Conservation (phyloP, 2,797 vertebrate genomes). For the Typhlichthys subterraneus region DNA sequence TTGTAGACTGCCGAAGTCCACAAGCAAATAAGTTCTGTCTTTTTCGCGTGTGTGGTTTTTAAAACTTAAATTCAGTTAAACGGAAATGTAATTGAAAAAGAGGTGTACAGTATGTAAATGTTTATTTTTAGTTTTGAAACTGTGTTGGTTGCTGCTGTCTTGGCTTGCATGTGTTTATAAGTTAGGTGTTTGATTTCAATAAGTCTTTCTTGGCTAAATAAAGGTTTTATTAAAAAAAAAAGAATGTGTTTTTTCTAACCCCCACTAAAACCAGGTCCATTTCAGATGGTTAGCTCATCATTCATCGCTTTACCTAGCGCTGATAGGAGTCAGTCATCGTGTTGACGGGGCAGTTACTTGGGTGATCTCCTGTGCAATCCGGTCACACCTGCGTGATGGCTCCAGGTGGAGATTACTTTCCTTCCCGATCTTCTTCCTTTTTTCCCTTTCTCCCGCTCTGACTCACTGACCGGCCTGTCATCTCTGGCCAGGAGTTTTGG, state of each 20-base stretch:
- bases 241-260: slow-evolving; percentile 19
- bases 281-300: slow-evolving; percentile 26
- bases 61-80: background rate
- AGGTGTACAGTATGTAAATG: background rate
- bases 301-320: slow-evolving; percentile 28
- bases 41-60: slow-evolving; percentile 20
- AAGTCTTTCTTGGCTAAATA: too few relatives aligned
- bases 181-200: too few relatives aligned
- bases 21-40: slow-evolving; percentile 36
- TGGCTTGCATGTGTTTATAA: too few relatives aligned
- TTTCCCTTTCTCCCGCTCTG: slow-evolving; percentile 25
- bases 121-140: too few relatives aligned
- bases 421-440: slow-evolving; percentile 35
- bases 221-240: slow-evolving; percentile 1
- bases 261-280: background rate
- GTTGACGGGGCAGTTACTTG: slow-evolving; percentile 44
- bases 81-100: too few relatives aligned
- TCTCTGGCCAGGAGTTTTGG: slow-evolving; percentile 40
- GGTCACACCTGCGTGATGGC: slow-evolving; percentile 55
- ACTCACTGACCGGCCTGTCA: slow-evolving; percentile 30
- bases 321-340: slow-evolving; percentile 43
- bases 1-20: slow-evolving; percentile 65
- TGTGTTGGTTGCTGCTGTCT: too few relatives aligned
- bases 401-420: slow-evolving; percentile 33
- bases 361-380: slow-evolving; percentile 51